Evolutionary conservation across 2,797 vertebrate genomes (phyloP).

Genomic region (Otolemur crassicaudatus): DNA sequence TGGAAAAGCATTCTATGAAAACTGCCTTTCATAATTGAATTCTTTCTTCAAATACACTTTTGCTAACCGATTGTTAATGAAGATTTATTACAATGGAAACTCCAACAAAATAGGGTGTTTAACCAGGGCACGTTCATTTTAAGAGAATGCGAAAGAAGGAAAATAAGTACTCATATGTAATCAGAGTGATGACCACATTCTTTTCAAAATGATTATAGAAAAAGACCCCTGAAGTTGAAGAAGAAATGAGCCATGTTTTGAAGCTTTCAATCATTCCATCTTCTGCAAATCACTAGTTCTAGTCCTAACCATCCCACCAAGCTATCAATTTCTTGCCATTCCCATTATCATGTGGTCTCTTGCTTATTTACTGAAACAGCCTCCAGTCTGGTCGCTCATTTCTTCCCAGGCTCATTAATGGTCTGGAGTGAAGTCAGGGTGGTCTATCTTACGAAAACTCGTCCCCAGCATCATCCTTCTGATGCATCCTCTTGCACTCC

Average conservation of each 20-base stretch:
- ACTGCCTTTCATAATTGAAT: not conserved
- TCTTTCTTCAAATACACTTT: not conserved
- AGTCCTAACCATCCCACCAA: no score
- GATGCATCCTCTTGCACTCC: not conserved
- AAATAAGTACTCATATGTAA: not conserved
- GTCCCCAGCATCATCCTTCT: not conserved
- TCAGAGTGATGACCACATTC: not conserved
- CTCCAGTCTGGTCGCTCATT: not conserved
- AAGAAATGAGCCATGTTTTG: not conserved
- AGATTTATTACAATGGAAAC: not conserved
- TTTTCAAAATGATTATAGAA: not conserved
- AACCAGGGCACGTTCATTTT: not conserved
- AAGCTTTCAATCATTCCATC: not conserved
- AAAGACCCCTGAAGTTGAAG: not conserved
- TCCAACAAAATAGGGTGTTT: constrained; percentile 4
- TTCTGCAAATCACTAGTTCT: not conserved
- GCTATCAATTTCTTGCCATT: not conserved
- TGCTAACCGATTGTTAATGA: not conserved
- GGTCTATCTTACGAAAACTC: not conserved
- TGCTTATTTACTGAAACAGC: not conserved
- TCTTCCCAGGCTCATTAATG: not conserved
- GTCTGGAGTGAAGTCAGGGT: not conserved
- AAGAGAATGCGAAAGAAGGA: not conserved
- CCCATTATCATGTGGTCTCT: fast-evolving
- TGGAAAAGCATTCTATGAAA: not conserved